Percentiles rank a stretch among this genome's conserved stretches.
These are phyloP conservation scores for Hedychridium roseum DNA, from an alignment of 2,888 invertebrate species.

Conservation along the genomic window DNA sequence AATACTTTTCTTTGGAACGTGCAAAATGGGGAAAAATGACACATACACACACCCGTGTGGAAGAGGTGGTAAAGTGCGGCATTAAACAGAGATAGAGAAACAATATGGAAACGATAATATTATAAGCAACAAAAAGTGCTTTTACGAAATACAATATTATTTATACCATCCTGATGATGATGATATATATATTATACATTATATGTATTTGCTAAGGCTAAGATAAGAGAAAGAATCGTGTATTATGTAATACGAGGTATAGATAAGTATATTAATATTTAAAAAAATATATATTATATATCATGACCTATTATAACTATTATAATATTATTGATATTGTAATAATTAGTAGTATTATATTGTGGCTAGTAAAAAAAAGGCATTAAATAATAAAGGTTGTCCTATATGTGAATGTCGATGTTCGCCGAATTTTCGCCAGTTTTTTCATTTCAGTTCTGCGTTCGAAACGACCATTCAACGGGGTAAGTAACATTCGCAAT, in stretches of 20 bases:
- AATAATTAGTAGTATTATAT: conserved; percentile 57
- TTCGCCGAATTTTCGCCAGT: too few relatives aligned
- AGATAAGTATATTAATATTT: conserved; percentile 55
- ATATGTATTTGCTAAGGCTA: conserved; percentile 32
- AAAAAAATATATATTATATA: conserved; percentile 34
- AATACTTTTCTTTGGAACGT: conserved; percentile 20
- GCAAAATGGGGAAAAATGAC: not conserved
- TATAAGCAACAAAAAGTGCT: conserved; percentile 63
- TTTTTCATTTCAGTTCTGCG: too few relatives aligned
- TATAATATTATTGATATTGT: conserved; percentile 46
- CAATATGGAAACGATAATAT: conserved; percentile 54
- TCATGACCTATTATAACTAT: conserved; percentile 48
- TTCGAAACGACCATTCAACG: too few relatives aligned
- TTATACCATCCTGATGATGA: conserved; percentile 58
- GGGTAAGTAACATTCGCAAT: too few relatives aligned
- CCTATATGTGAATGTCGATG: conserved; percentile 48
- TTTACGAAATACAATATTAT: conserved; percentile 61
- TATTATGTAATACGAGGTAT: conserved; percentile 55
- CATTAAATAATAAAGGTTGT: conserved; percentile 62
- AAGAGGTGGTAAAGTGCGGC: conserved; percentile 23
- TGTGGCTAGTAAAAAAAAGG: conserved; percentile 55
- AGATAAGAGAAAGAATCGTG: conserved; percentile 48
- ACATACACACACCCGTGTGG: not conserved
- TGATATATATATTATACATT: conserved; percentile 38
- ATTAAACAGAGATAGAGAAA: conserved; percentile 26